Conservation (phyloP, 1,140 invertebrate species). For the Galendromus occidentalis region DNA sequence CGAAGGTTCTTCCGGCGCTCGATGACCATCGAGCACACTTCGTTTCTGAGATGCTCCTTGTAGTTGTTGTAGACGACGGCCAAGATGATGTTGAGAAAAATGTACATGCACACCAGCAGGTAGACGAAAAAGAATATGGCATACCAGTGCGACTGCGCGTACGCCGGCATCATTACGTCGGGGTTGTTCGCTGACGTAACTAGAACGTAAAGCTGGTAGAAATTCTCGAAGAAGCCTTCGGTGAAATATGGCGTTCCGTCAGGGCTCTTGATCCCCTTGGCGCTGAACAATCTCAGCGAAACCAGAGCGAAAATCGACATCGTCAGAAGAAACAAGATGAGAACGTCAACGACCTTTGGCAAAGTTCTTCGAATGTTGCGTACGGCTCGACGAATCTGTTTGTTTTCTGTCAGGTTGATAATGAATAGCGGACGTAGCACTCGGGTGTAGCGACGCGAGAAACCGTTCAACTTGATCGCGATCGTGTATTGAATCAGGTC, state of each 20-base stretch:
- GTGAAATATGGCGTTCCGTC: slow-evolving; percentile 31
- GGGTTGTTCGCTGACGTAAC: slow-evolving; percentile 37
- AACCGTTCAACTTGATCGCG: slow-evolving; percentile 20
- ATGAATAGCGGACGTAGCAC: slow-evolving; percentile 32
- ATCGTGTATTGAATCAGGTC: slow-evolving; percentile 29
- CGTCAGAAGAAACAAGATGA: slow-evolving; percentile 32
- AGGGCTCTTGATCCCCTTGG: slow-evolving; percentile 26
- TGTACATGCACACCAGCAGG: slow-evolving; percentile 32
- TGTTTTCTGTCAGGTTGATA: slow-evolving; percentile 34
- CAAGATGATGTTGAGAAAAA: slow-evolving; percentile 36
- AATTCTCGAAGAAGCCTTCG: slow-evolving; percentile 28
- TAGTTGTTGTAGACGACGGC: slow-evolving; percentile 37
- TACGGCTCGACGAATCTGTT: slow-evolving; percentile 33
- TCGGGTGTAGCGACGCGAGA: slow-evolving; percentile 28
- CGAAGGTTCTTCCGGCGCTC: slow-evolving; percentile 28
- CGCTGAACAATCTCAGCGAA: slow-evolving; percentile 32
- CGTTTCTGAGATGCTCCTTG: slow-evolving; percentile 34
- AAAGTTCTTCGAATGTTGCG: slow-evolving; percentile 34
- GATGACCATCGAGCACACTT: slow-evolving; percentile 28
- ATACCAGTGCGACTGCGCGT: slow-evolving; percentile 29
- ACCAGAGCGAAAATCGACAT: slow-evolving; percentile 33
- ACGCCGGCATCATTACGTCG: slow-evolving; percentile 37
- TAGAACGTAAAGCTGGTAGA: slow-evolving; percentile 35
- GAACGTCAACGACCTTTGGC: slow-evolving; percentile 33
- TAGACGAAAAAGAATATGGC: slow-evolving; percentile 33